A percentile compares a stretch with the other conserved stretches of the same genome.
Evolutionary conservation across 2,797 vertebrate species (phyloP).

Genomic region (Bradypodion ventrale): DNA sequence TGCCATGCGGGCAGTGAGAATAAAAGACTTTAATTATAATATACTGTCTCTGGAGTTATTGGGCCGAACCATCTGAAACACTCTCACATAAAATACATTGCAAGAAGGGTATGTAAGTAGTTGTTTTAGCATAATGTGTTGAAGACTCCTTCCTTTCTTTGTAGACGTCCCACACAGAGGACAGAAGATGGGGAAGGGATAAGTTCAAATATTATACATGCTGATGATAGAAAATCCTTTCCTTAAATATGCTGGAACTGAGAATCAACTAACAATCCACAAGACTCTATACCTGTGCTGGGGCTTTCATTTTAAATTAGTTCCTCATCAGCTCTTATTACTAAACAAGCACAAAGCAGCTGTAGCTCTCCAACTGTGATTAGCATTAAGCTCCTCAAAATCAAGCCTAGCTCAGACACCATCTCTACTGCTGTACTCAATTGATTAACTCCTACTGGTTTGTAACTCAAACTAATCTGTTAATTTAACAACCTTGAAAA

Average conservation of each 20-base stretch:
- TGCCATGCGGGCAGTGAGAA: too few relatives aligned
- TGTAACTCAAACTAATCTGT: slow-evolving; percentile 65
- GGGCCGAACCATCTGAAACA: too few relatives aligned
- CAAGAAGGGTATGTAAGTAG: not conserved
- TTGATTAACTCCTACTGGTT: slow-evolving; percentile 69
- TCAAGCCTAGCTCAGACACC: slow-evolving; percentile 61
- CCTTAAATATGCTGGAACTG: slow-evolving; percentile 37
- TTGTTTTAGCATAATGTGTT: not conserved
- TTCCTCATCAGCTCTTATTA: slow-evolving; percentile 66
- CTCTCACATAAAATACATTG: too few relatives aligned
- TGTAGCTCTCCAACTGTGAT: slow-evolving; percentile 57
- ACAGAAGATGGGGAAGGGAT: not conserved
- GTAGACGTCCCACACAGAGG: not conserved
- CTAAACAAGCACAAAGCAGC: slow-evolving; percentile 74
- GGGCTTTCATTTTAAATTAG: slow-evolving; percentile 64
- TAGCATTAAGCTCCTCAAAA: slow-evolving; percentile 69
- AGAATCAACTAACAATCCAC: slow-evolving; percentile 1
- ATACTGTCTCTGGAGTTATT: too few relatives aligned
- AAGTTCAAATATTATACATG: not conserved
- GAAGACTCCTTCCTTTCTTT: not conserved
- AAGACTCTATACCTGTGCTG: slow-evolving; percentile 65
- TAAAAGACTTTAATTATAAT: too few relatives aligned
- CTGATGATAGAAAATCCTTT: not conserved
- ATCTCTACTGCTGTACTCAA: slow-evolving; percentile 59
- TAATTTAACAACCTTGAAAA: slow-evolving; percentile 59